A percentile compares a stretch with the other conserved stretches of the same genome.
Conservation (phyloP, 2,113 vertebrate genomes). For the Ginglymostoma cirratum region DNA sequence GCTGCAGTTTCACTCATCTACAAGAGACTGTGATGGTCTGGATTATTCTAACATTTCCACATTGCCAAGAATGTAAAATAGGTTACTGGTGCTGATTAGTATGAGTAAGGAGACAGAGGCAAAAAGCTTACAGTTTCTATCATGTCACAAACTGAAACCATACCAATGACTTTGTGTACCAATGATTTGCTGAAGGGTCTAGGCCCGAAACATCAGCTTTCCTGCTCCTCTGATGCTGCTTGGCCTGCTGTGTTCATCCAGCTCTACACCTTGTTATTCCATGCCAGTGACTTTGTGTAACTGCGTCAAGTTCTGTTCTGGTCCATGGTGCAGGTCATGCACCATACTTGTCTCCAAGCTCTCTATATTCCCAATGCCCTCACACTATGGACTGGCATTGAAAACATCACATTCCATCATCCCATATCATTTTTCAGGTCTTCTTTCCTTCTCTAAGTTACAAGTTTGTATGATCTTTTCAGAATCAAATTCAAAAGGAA, state of each 20-base stretch:
- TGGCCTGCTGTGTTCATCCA: no score
- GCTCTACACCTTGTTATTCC: background rate
- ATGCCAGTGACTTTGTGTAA: background rate
- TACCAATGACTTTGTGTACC: background rate
- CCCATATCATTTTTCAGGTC: background rate
- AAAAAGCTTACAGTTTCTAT: background rate
- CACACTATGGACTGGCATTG: background rate
- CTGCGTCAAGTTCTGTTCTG: background rate
- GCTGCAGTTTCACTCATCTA: background rate
- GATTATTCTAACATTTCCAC: background rate
- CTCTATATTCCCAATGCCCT: background rate
- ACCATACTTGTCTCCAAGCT: background rate
- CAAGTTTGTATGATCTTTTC: background rate
- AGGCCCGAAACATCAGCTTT: no score
- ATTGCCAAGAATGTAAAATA: background rate
- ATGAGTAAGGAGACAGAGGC: background rate
- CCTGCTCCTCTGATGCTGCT: no score
- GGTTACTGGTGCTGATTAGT: background rate
- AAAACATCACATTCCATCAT: background rate
- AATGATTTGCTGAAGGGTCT: no score
- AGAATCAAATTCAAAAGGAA: background rate
- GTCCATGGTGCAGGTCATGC: background rate
- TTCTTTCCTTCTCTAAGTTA: background rate
- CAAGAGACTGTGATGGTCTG: background rate
- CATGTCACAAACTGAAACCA: background rate